Evolutionary conservation across 1,140 invertebrate species (phyloP), one percentile per base, ranked within the genome.

Genomic region (Tetragnatha versicolor): DNA sequence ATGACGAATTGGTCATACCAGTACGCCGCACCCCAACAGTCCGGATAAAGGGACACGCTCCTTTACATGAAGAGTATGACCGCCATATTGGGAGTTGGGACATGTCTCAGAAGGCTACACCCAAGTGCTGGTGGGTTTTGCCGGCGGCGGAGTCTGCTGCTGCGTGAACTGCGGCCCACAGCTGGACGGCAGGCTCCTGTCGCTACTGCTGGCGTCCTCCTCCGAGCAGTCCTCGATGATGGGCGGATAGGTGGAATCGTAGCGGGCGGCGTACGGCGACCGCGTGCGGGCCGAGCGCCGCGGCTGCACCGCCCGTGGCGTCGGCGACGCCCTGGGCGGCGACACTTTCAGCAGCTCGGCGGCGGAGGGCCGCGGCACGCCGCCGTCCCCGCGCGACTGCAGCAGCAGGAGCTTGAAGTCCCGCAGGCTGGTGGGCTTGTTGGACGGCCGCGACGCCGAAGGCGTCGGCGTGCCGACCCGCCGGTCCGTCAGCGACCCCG

Each of bases 331-430:
- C 20, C 80, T 83, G 14, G 79, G 63, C 42, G 81, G 81, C 25
- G 91, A 91, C 33, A 93, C 85, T 86, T 93, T 93, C 6, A 95
- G 84, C 84, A 93, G 90, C 84, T 95, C 93, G 3, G 94, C 92
- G 5, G 93, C 93, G 17, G 93, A 94, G 0, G 93, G 84, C 82
- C 92, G 92, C 9, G 86, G 27, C 83, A 82, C 78, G 85, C 85
- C 83, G 88, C 85, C 76, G 17, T 61, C 73, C 88, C 86, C 85
- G 79, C 90, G 90, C 60, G 91, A 90, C 81, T 93, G 91, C 6
- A 93, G 86, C 2, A 95, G 86, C 14, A 94, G 85, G 82, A 92
- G 90, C 84, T 95, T 95, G 83, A 95, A 95, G 84, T 94, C 93
- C 58, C 83, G 83, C 53, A 85, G 82, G 7, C 86, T 85, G 3